Evolutionary conservation across 2,888 invertebrate genomes (phyloP).

Genomic region (Linnaemya vulpina): DNA sequence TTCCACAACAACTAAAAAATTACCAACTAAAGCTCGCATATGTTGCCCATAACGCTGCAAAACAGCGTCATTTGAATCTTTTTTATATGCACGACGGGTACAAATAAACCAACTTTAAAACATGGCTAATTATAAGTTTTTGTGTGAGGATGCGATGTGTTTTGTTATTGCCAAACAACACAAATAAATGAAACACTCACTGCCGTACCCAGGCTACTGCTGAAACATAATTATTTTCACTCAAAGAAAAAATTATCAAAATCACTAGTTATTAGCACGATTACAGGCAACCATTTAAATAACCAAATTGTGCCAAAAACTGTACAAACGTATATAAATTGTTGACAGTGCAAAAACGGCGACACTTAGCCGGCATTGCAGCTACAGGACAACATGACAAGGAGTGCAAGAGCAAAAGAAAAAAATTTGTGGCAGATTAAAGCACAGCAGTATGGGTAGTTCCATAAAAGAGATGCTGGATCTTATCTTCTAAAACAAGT

Average conservation of each 20-base stretch:
- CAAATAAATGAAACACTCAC: constrained; percentile 19
- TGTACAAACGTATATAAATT: constrained; percentile 21
- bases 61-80: constrained; percentile 26
- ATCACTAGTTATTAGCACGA: constrained; percentile 65
- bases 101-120: constrained; percentile 54
- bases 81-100: not conserved
- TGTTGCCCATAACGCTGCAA: not conserved
- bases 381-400: constrained; percentile 22
- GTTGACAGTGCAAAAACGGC: constrained; percentile 13
- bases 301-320: constrained; percentile 61
- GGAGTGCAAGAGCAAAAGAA: not conserved
- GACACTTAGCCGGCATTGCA: constrained; percentile 31
- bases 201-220: not conserved
- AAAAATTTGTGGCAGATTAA: constrained; percentile 9
- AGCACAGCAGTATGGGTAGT: constrained; percentile 1
- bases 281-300: constrained; percentile 60
- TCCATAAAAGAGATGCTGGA: not conserved
- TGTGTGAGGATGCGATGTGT: not conserved
- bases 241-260: constrained; percentile 33
- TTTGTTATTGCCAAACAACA: constrained; percentile 10
- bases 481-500: not conserved
- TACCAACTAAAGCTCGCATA: constrained; percentile 33
- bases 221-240: constrained; percentile 20
- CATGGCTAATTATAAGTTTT: constrained; percentile 58
- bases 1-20: constrained; percentile 16